Evolutionary conservation across 2,888 invertebrate species (phyloP).

Genomic region (Euplagia quadripunctaria): DNA sequence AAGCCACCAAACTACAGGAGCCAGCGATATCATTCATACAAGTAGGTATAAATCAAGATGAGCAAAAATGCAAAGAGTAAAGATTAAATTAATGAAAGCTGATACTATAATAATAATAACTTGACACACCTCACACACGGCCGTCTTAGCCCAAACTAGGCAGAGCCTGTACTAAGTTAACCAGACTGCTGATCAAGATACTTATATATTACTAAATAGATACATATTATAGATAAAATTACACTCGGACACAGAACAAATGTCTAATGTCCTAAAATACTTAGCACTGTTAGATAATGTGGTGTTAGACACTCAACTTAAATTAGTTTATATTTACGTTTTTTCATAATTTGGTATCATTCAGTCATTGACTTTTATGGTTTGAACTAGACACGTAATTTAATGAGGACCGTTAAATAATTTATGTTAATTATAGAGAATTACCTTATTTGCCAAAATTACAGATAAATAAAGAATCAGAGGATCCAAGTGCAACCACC

Average conservation of each 20-base stretch:
- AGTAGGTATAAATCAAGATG: conserved; percentile 25
- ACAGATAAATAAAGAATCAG: conserved; percentile 70
- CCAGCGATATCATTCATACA: conserved; percentile 86
- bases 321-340: too few relatives aligned
- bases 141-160: neutral
- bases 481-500: conserved; percentile 59
- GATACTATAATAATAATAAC: neutral
- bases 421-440: too few relatives aligned
- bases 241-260: neutral
- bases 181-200: too few relatives aligned
- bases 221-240: neutral
- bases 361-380: too few relatives aligned
- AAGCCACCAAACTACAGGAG: conserved; percentile 90
- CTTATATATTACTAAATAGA: too few relatives aligned
- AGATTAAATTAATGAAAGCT: neutral
- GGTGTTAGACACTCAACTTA: too few relatives aligned
- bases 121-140: neutral
- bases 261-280: too few relatives aligned
- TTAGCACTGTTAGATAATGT: too few relatives aligned
- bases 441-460: neutral
- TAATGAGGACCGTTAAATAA: too few relatives aligned
- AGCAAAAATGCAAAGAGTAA: neutral
- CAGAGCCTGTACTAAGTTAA: too few relatives aligned
- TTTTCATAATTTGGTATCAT: too few relatives aligned
- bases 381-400: too few relatives aligned